phyloP scores from a whole-genome alignment of 2,888 invertebrate genomes.

The Morpho deidamia region DNA sequence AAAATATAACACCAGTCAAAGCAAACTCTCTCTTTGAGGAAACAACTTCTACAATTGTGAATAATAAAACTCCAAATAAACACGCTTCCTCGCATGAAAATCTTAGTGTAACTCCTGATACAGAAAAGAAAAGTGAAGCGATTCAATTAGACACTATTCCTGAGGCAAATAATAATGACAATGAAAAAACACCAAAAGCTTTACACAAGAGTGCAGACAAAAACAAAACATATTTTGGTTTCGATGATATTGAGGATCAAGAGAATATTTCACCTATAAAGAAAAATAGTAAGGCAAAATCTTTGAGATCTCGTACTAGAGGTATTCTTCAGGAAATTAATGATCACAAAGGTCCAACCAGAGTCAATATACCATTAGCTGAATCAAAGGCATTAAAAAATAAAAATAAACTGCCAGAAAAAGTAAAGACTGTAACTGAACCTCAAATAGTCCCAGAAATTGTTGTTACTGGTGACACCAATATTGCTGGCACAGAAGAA shows the following conservation, averaged over 20 bases:
- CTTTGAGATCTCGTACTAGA: constrained; percentile 41
- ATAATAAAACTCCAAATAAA: constrained; percentile 22
- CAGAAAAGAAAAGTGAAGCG: constrained; percentile 3
- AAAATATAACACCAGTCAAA: constrained; percentile 44
- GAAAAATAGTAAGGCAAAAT: constrained; percentile 34
- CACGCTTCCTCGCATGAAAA: background rate
- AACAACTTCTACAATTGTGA: constrained; percentile 22
- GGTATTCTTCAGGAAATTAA: constrained; percentile 55
- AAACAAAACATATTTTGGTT: constrained; percentile 59
- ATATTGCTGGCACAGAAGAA: constrained; percentile 34
- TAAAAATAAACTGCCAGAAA: constrained; percentile 46
- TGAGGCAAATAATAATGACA: constrained; percentile 5
- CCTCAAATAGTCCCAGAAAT: constrained; percentile 44
- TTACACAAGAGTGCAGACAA: constrained; percentile 27
- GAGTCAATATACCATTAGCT: constrained; percentile 42
- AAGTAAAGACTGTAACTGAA: constrained; percentile 47
- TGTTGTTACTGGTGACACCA: constrained; percentile 24
- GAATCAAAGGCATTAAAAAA: constrained; percentile 43
- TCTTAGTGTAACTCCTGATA: constrained; percentile 1
- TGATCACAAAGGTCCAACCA: constrained; percentile 40
- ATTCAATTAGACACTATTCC: constrained; percentile 11
- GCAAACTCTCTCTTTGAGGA: constrained; percentile 44
- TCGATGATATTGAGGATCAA: constrained; percentile 63
- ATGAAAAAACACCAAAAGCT: constrained; percentile 30
- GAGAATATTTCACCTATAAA: constrained; percentile 63